These are phyloP conservation scores for Steromphala cineraria DNA, from an alignment of 2,888 invertebrate species.

Conservation along the genomic window DNA sequence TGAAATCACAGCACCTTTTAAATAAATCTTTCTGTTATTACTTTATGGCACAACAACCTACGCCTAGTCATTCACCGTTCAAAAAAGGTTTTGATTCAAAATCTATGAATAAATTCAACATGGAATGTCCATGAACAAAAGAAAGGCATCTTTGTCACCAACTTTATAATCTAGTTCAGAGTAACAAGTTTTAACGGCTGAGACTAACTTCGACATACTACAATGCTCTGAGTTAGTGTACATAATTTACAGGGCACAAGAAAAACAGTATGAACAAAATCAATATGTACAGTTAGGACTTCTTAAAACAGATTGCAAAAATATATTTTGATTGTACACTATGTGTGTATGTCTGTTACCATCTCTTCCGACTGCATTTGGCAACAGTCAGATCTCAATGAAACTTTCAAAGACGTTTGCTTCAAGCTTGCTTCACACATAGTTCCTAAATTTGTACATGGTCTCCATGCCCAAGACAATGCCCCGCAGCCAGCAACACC, in stretches of 20 bases:
- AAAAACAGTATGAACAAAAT: conserved; percentile 1
- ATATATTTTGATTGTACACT: conserved; percentile 18
- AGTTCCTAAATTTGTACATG: no score
- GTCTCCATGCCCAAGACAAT: no score
- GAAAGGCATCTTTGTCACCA: neutral
- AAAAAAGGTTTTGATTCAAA: no score
- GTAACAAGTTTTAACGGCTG: neutral
- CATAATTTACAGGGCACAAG: conserved; percentile 12
- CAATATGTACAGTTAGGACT: conserved; percentile 2
- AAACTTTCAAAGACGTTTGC: no score
- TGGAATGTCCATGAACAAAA: conserved; percentile 14
- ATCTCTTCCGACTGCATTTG: neutral
- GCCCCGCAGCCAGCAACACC: no score
- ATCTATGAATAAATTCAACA: neutral
- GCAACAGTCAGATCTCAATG: conserved; percentile 1
- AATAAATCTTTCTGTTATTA: no score
- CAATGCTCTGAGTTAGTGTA: neutral
- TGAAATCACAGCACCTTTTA: no score
- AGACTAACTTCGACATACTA: neutral
- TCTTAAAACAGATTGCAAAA: conserved; percentile 19
- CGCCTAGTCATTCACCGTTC: no score
- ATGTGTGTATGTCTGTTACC: neutral
- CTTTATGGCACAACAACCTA: no score
- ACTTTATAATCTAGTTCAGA: neutral
- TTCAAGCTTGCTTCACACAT: no score